A percentile compares a stretch with the other conserved stretches of the same genome.
Conservation (phyloP, 1,140 invertebrate genomes). For the Anoplolepis gracilipes region DNA sequence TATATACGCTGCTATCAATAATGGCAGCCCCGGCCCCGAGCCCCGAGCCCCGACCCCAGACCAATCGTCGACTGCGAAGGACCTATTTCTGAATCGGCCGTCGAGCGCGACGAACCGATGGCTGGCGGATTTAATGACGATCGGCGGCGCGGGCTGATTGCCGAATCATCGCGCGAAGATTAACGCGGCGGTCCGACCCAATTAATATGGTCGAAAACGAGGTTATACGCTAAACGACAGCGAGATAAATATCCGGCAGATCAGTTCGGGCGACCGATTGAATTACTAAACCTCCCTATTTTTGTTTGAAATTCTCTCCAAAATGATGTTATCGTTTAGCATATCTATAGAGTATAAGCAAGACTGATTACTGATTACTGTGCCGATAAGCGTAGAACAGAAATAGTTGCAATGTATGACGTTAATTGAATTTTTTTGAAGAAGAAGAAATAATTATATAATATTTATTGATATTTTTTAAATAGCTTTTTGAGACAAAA, state of each 20-base stretch:
- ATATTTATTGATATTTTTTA: neutral
- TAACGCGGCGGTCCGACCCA: conserved; percentile 60
- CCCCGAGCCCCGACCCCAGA: no score
- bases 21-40: conserved; percentile 60
- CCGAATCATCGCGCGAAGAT: conserved; percentile 59
- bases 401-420: neutral
- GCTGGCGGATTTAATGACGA: conserved; percentile 55
- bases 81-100: conserved; percentile 68
- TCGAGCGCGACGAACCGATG: conserved; percentile 34
- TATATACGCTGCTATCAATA: conserved; percentile 71
- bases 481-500: neutral
- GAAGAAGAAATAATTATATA: neutral
- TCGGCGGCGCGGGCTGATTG: conserved; percentile 55
- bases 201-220: conserved; percentile 57
- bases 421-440: neutral
- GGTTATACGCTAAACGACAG: conserved; percentile 57
- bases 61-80: conserved; percentile 58
- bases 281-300: conserved; percentile 42
- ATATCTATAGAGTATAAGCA: neutral
- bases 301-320: conserved; percentile 20
- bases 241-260: conserved; percentile 48
- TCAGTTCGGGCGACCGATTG: conserved; percentile 23
- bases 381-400: neutral
- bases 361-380: neutral
- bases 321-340: neutral